Evolutionary conservation across 2,797 vertebrate genomes (phyloP).

Genomic region (Erithacus rubecula): DNA sequence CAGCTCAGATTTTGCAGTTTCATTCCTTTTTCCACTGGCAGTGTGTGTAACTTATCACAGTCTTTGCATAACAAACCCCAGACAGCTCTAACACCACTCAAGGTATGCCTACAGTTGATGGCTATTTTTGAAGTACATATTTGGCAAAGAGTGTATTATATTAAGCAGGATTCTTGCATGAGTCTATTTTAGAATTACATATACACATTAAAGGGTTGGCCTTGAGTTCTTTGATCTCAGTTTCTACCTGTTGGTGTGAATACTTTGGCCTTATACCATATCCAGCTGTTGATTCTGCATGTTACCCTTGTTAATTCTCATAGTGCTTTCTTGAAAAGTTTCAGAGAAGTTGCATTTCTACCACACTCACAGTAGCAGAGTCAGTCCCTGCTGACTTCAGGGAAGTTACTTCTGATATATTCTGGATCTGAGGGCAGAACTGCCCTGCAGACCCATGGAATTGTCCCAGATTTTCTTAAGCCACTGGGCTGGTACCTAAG

Average conservation of each 20-base stretch:
- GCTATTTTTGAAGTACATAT: conserved; percentile 55
- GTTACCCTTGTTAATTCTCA: neutral
- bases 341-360: neutral
- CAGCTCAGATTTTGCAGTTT: neutral
- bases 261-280: neutral
- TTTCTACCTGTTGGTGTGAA: neutral
- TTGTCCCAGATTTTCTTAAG: neutral
- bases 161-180: conserved; percentile 23
- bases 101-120: conserved; percentile 14
- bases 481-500: neutral
- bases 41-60: neutral
- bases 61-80: conserved; percentile 20
- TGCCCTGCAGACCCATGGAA: neutral
- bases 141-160: conserved; percentile 49
- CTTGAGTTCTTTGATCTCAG: neutral
- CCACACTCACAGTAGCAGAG: neutral
- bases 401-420: neutral
- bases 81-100: neutral
- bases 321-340: neutral
- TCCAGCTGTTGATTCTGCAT: neutral
- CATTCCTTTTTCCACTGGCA: neutral
- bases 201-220: neutral
- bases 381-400: neutral
- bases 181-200: conserved; percentile 15
- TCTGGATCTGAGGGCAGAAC: neutral